Conservation (phyloP, 2,888 invertebrate species). For the Globia sparganii region DNA sequence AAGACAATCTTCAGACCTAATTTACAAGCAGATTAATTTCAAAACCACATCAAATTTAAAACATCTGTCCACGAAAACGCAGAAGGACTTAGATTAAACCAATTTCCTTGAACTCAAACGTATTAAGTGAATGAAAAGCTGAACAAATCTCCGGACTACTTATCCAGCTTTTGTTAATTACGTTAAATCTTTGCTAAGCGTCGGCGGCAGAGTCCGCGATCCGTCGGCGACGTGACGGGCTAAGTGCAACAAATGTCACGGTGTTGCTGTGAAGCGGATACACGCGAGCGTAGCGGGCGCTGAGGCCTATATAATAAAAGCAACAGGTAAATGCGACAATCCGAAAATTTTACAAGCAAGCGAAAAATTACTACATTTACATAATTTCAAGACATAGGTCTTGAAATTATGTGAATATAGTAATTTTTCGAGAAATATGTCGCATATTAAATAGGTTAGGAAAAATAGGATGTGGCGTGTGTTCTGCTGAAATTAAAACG, state of each 20-base stretch:
- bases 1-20: background rate
- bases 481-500: too few species aligned
- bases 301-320: too few species aligned
- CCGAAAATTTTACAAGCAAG: too few species aligned
- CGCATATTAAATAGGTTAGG: too few species aligned
- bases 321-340: too few species aligned
- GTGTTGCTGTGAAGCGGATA: constrained; percentile 14
- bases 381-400: too few species aligned
- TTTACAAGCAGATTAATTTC: background rate
- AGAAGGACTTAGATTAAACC: background rate
- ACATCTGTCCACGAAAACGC: constrained; percentile 13
- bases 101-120: constrained; percentile 13
- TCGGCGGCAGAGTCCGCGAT: constrained; percentile 44
- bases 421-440: too few species aligned
- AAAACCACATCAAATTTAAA: constrained; percentile 11
- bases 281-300: constrained; percentile 15
- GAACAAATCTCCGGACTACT: constrained; percentile 42
- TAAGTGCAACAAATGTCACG: constrained; percentile 61
- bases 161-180: constrained; percentile 53
- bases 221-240: constrained; percentile 47
- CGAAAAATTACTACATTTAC: too few species aligned
- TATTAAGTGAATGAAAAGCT: too few species aligned
- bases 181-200: constrained; percentile 56
- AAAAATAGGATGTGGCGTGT: too few species aligned
- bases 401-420: too few species aligned